Base-by-base conservation (phyloP, 2,888 invertebrate genomes). In the Eupithecia pulchellata region DNA sequence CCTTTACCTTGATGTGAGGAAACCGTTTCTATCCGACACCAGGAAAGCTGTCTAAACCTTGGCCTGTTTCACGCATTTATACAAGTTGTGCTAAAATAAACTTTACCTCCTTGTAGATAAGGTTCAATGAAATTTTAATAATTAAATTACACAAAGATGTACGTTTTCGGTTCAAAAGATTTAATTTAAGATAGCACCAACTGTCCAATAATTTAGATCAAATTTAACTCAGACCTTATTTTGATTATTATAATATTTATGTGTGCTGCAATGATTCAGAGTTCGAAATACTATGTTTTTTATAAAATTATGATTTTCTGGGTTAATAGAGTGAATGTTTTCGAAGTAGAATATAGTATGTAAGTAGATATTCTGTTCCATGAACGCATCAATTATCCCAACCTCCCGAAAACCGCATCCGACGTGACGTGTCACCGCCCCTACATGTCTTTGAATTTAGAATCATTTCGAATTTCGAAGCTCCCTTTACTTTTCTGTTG, bases 401-500 rank as follows among this genome's bases (percentile, higher is more conserved):
- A 78, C 80, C 76, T 81, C 77, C 83, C 82, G 73, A 74, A 79
- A 83, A 84, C 86, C 88, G 86, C 85, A 81, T 81, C 78, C 85
- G 80, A 80, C 80, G 85, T 86, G 89, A 89, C 90, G 85, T 86
- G 85, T 87, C 84, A 78, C 90, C 91, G 90, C 92, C 91, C 91
- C 87, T 85, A 86, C 91, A 91, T 86, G 90, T 90, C 91, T 91
- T 89, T 89, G 88, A 86, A 86, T 86, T 84, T 82, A 77, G 78
- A 78, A 75, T 76, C 70, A 71, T 74, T 69, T 66, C 52, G 58
- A 64, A 66, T 73, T 69, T 67, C 57, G 61, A 58, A 67, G 64
- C 67, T 73, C 72, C 73, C 73, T 73, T 72, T 69, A 66, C 72
- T 69, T 73, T 72, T 64, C 68, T 67, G 69, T 61, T 32, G 64